phyloP scores from a whole-genome alignment of 2,888 invertebrate genomes.

The Allacma fusca region DNA sequence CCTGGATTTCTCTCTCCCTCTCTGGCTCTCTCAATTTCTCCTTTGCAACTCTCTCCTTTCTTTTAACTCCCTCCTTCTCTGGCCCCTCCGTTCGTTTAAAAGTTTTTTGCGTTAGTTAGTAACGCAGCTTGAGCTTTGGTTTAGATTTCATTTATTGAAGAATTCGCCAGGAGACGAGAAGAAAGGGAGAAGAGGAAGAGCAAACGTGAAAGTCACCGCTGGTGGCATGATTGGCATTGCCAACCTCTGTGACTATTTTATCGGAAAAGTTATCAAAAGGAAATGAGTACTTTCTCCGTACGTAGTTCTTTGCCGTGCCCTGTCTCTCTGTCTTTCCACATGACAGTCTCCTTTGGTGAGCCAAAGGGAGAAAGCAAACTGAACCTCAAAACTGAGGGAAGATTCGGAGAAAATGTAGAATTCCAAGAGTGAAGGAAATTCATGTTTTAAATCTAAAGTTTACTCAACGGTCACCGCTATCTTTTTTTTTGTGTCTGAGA shows the following conservation, averaged over 20 bases:
- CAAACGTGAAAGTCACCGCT: slow-evolving; percentile 11
- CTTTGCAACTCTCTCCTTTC: background rate
- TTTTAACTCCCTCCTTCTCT: slow-evolving; percentile 1
- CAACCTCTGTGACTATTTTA: slow-evolving; percentile 33
- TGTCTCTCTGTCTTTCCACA: slow-evolving; percentile 10
- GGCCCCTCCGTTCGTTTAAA: background rate
- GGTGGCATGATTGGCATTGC: slow-evolving; percentile 38
- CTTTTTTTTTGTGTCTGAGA: background rate
- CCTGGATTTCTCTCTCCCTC: background rate
- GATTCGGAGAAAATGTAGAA: background rate
- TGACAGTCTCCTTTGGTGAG: background rate
- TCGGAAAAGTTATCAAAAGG: slow-evolving; percentile 38
- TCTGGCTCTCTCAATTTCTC: background rate
- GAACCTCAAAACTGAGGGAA: background rate
- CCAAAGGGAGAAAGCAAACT: background rate
- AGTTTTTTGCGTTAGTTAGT: background rate
- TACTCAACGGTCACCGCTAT: background rate
- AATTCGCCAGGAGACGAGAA: background rate
- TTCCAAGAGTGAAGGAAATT: background rate
- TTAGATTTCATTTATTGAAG: slow-evolving; percentile 16
- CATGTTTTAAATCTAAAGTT: slow-evolving; percentile 3
- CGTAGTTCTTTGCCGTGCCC: background rate
- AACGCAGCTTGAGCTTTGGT: background rate
- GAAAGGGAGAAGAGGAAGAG: slow-evolving; percentile 8
- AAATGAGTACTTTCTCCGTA: slow-evolving; percentile 36